These are phyloP conservation scores for Tortricodes alternella DNA, from an alignment of 2,888 invertebrate genomes.

Conservation along the genomic window DNA sequence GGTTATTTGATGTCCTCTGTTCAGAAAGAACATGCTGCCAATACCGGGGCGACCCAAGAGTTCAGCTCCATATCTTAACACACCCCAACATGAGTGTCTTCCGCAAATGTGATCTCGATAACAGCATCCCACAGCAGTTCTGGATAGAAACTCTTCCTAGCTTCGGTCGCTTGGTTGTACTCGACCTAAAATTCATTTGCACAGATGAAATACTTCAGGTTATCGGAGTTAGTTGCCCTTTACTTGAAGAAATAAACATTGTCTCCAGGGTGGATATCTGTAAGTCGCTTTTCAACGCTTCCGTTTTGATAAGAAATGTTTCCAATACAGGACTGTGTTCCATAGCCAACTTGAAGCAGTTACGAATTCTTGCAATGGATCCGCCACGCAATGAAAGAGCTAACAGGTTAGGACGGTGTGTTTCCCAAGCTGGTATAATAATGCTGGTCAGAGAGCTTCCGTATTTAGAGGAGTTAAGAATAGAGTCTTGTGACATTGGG, in stretches of 20 bases:
- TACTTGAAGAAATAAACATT: conserved; percentile 75
- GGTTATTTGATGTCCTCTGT: conserved; percentile 80
- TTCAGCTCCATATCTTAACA: conserved; percentile 69
- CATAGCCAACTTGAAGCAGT: conserved; percentile 64
- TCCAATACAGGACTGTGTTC: conserved; percentile 70
- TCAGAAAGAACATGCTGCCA: conserved; percentile 69
- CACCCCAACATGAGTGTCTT: conserved; percentile 74
- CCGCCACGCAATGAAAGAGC: conserved; percentile 72
- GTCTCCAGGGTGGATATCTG: conserved; percentile 75
- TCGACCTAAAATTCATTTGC: conserved; percentile 77
- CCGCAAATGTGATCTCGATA: conserved; percentile 75
- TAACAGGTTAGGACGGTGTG: conserved; percentile 69
- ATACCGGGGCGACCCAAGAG: conserved; percentile 69
- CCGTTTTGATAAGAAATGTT: conserved; percentile 72
- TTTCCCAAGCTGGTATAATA: conserved; percentile 73
- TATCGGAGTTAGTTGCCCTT: conserved; percentile 61
- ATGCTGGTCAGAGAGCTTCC: conserved; percentile 67
- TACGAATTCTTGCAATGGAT: conserved; percentile 72
- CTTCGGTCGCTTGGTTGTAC: conserved; percentile 63
- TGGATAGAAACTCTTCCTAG: conserved; percentile 67
- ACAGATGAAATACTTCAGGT: conserved; percentile 77
- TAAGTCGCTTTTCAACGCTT: conserved; percentile 75
- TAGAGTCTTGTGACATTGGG: conserved; percentile 78
- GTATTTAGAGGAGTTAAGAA: conserved; percentile 68
- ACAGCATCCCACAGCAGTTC: conserved; percentile 66